Conservation (phyloP, 2,113 vertebrate species). For the Melanotaenia duboulayi region DNA sequence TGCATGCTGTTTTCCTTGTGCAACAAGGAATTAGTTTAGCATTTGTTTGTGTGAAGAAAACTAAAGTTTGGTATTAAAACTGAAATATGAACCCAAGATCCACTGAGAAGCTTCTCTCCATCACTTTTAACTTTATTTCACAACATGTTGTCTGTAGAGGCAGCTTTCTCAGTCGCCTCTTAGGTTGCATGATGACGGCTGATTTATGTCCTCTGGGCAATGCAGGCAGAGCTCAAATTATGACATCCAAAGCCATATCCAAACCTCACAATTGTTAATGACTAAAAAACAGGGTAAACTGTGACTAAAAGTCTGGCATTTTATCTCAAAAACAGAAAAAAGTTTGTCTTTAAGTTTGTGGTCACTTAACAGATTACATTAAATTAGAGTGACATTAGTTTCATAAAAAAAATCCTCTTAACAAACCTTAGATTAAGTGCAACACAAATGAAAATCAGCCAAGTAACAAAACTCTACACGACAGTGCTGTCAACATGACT, state of each 20-base stretch:
- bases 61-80: neutral
- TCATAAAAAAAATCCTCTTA: neutral
- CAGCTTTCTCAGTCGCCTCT: neutral
- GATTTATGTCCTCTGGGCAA: neutral
- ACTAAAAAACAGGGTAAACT: neutral
- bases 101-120: neutral
- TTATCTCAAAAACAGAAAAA: neutral
- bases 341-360: neutral
- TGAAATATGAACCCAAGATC: neutral
- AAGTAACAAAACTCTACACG: slow-evolving; percentile 35
- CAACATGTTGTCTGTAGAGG: neutral
- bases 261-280: too few relatives aligned
- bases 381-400: neutral
- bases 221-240: neutral
- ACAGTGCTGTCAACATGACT: slow-evolving; percentile 41
- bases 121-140: neutral
- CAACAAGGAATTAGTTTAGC: neutral
- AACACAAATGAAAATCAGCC: slow-evolving; percentile 14
- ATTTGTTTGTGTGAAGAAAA: too few relatives aligned
- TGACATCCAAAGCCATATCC: neutral
- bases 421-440: neutral
- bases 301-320: neutral
- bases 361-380: neutral
- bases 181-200: neutral
- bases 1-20: neutral